Evolutionary conservation across 2,113 vertebrate genomes (phyloP), one percentile per base, ranked within the genome.

Genomic region (Garra rufa): DNA sequence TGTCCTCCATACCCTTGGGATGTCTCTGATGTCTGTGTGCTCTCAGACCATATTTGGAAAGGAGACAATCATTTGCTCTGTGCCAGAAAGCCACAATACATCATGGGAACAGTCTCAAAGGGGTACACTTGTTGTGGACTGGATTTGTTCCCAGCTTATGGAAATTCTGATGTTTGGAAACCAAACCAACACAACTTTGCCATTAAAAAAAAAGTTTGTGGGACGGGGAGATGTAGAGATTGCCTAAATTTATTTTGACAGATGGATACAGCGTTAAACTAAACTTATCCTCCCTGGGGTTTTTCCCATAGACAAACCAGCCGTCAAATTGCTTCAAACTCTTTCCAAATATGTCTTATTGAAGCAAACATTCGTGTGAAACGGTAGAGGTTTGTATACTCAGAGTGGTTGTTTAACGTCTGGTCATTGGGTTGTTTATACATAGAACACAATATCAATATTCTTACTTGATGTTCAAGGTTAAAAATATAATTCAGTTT

Each of bases 41-140:
- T 81, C 85, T 76, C 88, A 82, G 70, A 71, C 93, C 92, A 89
- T 93, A 93, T 94, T 91, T 91, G 92, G 92, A 90, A 88, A 91
- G 91, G 91, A 92, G 91, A 90, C 86, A 90, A 77, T 91, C 85
- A 91, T 90, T 88, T 85, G 50, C 75, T 87, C 75, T 84, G 57
- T 76, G 77, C 85, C 75, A 85, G 77, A 76, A 59, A 65, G 69
- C 75, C 57, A 76, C 44, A 70, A 76, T 65, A 85, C 67, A 86
- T 82, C 75, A 67, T 76, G 70, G 81, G 65, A 81, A 83, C 17
- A 70, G 50, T 83, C 69, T 76, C 61, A 28, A 48, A 38, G 48
- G 67, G 78, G 57, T 85, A 85, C 28, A 67, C 57, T 82, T 85
- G 44, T 75, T 74, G n/a, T 14, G 17, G 34, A 82, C 70, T 84